Evolutionary conservation across 2,113 vertebrate species (phyloP).

Genomic region (Cygnus atratus): DNA sequence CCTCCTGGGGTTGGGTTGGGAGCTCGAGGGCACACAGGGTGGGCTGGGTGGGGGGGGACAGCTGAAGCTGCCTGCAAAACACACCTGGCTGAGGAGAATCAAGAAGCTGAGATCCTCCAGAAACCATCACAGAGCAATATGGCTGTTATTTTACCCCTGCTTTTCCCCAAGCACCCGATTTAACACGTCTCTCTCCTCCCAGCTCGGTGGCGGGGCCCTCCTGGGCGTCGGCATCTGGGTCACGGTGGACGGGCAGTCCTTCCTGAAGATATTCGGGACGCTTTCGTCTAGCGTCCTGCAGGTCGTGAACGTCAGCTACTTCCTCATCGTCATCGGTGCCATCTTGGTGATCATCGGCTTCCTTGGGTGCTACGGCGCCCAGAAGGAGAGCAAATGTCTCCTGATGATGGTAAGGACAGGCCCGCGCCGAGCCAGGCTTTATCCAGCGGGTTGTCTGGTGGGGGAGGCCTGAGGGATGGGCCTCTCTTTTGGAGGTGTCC

Average conservation of each 20-base stretch:
- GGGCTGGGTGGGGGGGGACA: too few species aligned
- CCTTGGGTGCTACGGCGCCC: constrained; percentile 85
- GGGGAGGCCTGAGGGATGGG: background rate
- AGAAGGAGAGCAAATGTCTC: constrained; percentile 90
- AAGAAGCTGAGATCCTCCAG: background rate
- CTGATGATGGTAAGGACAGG: constrained; percentile 83
- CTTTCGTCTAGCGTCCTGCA: constrained; percentile 71
- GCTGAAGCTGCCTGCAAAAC: background rate
- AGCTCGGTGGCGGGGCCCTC: constrained; percentile 83
- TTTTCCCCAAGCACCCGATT: background rate
- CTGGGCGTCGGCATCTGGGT: constrained; percentile 90
- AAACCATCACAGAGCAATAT: too few species aligned
- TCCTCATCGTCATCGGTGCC: constrained; percentile 83
- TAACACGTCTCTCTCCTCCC: background rate
- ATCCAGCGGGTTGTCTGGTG: background rate
- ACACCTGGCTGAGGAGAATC: background rate
- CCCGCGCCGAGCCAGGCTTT: background rate
- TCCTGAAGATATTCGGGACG: constrained; percentile 76
- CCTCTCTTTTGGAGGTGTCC: background rate
- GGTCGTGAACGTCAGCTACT: constrained; percentile 84
- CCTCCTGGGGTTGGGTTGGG: background rate
- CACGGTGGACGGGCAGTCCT: constrained; percentile 77
- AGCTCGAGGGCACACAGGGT: too few species aligned
- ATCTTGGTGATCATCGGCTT: constrained; percentile 84
- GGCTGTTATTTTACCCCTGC: background rate